A percentile compares a stretch with the other conserved stretches of the same genome.
phyloP scores from a whole-genome alignment of 1,140 invertebrate species.

The Ectropis grisescens region DNA sequence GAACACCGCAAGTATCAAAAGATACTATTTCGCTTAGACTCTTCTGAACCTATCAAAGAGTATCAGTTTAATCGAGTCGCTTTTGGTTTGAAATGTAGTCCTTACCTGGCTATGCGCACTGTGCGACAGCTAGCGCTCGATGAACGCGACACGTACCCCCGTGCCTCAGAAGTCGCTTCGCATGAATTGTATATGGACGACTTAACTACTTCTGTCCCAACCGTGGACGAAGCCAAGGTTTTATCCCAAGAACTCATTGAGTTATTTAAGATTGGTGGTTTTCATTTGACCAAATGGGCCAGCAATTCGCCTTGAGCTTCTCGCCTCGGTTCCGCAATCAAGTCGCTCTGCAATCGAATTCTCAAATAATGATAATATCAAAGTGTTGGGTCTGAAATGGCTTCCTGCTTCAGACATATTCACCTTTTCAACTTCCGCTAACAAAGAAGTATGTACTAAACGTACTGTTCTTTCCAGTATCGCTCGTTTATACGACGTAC shows the following conservation, averaged over 20 bases:
- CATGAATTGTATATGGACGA: conserved; percentile 13
- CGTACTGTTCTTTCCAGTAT: conserved; percentile 16
- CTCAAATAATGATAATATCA: conserved; percentile 4
- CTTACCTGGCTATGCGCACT: too few relatives aligned
- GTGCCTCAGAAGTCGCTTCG: too few relatives aligned
- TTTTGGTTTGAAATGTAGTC: too few relatives aligned
- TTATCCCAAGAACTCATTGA: conserved; percentile 9
- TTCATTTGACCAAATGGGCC: conserved; percentile 24
- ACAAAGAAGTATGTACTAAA: conserved; percentile 8
- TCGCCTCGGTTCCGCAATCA: conserved; percentile 2
- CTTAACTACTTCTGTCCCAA: not conserved
- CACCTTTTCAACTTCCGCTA: conserved; percentile 4
- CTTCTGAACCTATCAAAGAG: too few relatives aligned
- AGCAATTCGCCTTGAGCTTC: conserved; percentile 19
- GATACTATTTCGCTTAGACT: too few relatives aligned
- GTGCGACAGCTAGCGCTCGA: too few relatives aligned
- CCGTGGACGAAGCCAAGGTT: not conserved
- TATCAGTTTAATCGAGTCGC: too few relatives aligned
- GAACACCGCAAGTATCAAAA: too few relatives aligned
- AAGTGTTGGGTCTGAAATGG: conserved; percentile 15
- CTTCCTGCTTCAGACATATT: conserved; percentile 8
- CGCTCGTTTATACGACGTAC: conserved; percentile 15
- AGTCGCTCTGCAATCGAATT: conserved; percentile 6
- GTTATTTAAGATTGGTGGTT: conserved; percentile 16
- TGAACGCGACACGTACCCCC: too few relatives aligned